Conservation (phyloP, 2,797 vertebrate genomes). For the Sebastes umbrosus region DNA sequence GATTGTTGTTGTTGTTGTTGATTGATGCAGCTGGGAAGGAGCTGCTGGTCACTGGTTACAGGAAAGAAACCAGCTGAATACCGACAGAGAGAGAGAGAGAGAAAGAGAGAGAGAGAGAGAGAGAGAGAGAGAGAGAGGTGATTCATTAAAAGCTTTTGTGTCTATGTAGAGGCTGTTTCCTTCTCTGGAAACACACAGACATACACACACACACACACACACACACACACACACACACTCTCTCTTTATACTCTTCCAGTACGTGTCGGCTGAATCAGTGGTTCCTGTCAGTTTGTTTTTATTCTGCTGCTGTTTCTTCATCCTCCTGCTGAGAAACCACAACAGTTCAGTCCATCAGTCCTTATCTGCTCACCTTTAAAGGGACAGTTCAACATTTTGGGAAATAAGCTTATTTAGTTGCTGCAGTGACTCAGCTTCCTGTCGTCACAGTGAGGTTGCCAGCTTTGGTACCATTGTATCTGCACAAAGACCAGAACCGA, state of each 20-base stretch:
- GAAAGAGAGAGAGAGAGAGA: not conserved
- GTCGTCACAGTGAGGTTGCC: not conserved
- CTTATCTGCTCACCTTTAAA: not conserved
- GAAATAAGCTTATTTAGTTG: not conserved
- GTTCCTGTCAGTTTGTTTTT: constrained; percentile 11
- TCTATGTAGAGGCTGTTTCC: constrained; percentile 24
- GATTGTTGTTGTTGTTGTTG: not conserved
- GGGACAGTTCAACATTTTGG: not conserved
- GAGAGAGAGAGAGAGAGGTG: constrained; percentile 5
- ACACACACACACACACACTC: not conserved
- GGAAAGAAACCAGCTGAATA: constrained; percentile 5
- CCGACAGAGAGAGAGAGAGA: not conserved
- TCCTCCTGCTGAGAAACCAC: not conserved
- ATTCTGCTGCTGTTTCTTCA: not conserved
- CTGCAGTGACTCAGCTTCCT: not conserved
- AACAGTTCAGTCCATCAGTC: not conserved
- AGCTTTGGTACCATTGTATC: not conserved
- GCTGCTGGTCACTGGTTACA: constrained; percentile 10
- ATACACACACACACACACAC: not conserved
- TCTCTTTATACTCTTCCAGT: not conserved
- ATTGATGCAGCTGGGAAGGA: not conserved
- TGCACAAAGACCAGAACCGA: not conserved
- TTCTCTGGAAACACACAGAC: not conserved
- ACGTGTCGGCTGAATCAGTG: not conserved
- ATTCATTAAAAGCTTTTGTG: constrained; percentile 47